Evolutionary conservation across 2,113 vertebrate genomes (phyloP), one percentile per base, ranked within the genome.

Genomic region (Equus quagga): DNA sequence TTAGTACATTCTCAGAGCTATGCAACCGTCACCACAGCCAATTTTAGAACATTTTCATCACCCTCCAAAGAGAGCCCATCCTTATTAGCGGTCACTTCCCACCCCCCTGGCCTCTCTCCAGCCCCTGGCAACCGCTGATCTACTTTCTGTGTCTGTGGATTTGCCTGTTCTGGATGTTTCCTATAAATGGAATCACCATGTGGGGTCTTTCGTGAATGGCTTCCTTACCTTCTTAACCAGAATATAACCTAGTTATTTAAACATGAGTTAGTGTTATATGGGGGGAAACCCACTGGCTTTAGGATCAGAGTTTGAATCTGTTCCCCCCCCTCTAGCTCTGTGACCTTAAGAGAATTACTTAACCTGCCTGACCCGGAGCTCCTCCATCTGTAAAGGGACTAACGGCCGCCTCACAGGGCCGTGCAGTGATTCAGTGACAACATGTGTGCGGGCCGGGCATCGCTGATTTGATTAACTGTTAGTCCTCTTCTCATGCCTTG

Each of bases 391-490:
- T 31, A 75, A 87, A 60, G 26, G 28, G 58, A 78, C 60, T 3
- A 36, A 2, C 8, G 14, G n/a, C 6, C 12, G 69, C 33, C 54
- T 46, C 44, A 1, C 13, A 26, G 51, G 64, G 33, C 31, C 44
- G 0, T 2, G 18, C 2, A 4, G 3, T 4, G 24, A 67, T 18
- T 11, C 83, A 17, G 26, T 6, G 91, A 44, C 46, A 15, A 41
- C 2, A 9, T 7, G 6, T 2, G 58, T 18, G 12, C 0, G 0
- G 46, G 44, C 56, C 84, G 15, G 13, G 54, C 76, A 14, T 3
- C 7, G 0, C 15, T n/a, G 76, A 56, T 41, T 65, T 41, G 15
- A 51, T 0, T 8, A 11, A 13, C 46, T 0, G 5, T n/a, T 13
- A 13, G 31, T 33, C 36, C 70, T n/a, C 18, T 73, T 15, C 76